These are phyloP conservation scores for Paramuricea clavata DNA, from an alignment of 92 coral and sea anemone species.

Conservation along the genomic window DNA sequence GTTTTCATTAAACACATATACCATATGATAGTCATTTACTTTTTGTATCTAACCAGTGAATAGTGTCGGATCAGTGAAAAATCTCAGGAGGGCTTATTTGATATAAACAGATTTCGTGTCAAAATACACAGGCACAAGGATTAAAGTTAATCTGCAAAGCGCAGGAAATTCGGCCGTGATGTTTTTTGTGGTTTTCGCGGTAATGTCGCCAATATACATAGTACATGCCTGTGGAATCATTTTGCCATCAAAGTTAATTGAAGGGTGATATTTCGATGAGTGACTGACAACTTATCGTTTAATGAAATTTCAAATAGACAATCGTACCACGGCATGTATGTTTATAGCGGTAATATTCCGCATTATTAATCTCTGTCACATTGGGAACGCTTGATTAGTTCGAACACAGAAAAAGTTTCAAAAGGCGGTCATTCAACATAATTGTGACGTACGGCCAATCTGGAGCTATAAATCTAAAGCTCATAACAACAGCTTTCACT, in stretches of 20 bases:
- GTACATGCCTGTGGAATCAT: not conserved
- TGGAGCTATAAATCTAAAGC: not conserved
- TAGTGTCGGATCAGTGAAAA: not conserved
- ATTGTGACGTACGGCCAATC: not conserved
- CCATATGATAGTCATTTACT: conserved; percentile 10
- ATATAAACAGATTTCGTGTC: not conserved
- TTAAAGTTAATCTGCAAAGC: not conserved
- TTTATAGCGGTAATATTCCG: not conserved
- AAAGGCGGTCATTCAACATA: not conserved
- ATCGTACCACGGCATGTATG: not conserved
- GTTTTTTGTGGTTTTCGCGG: conserved; percentile 10
- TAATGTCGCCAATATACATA: not conserved
- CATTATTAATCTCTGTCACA: not conserved
- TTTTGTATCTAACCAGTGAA: not conserved
- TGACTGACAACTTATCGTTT: conserved; percentile 43
- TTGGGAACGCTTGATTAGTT: not conserved
- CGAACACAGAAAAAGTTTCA: not conserved
- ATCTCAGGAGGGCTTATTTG: not conserved
- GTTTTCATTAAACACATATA: not conserved
- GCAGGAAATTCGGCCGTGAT: not conserved
- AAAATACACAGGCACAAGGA: conserved; percentile 10
- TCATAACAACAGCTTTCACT: not conserved
- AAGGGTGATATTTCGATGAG: conserved; percentile 26
- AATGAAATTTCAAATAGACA: conserved; percentile 34
- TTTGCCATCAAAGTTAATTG: conserved; percentile 38